Base-by-base conservation (phyloP, 2,888 invertebrate species). In the Drosophila quinaria region DNA sequence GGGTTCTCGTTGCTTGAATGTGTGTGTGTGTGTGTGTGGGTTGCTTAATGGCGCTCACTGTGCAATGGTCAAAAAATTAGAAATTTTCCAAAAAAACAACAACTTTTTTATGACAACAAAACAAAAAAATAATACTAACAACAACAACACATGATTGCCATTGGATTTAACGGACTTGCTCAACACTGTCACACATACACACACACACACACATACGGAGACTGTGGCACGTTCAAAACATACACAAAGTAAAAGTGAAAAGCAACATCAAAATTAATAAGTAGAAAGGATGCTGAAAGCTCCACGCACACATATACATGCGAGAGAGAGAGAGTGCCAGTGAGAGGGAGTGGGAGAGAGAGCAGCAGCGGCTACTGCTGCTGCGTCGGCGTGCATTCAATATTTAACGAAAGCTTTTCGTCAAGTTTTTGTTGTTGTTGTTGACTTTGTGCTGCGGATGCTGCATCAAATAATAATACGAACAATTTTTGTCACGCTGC, bases 171-270 rank as follows among this genome's bases (percentile, higher is more conserved):
- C 31, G 49, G 58, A 62, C 55, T 79, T 86, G 73, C 64, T 70
- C 77, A 86, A 85, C 68, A 79, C 80, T 70, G 60, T 15, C 59
- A 25, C 44, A 37, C 37, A 33, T 51, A 19, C 52, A 54, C 54
- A 52, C 50, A 15, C 33, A 22, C 52, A 49, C 44, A 19, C 33
- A 44, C 6, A 56, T 10, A 52, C 29, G 35, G 47, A 49, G 74
- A 62, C 58, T 56, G 71, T 67, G 62, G 68, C 86, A 81, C 86
- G 88, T 88, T 86, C 72, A 77, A 80, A 80, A 84, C 86, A 78
- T 84, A 81, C 81, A 85, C 90, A 87, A 86, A 86, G 90, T 89
- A 86, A 86, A 86, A 87, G 86, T 87, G 90, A 87, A 87, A 87
- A 87, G 88, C 82, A 88, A 78, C 90, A 89, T 85, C 78, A 87